Percentiles rank a stretch among this genome's conserved stretches.
These are phyloP conservation scores for Thamnaconus septentrionalis DNA, from an alignment of 2,113 vertebrate species.

Conservation along the genomic window DNA sequence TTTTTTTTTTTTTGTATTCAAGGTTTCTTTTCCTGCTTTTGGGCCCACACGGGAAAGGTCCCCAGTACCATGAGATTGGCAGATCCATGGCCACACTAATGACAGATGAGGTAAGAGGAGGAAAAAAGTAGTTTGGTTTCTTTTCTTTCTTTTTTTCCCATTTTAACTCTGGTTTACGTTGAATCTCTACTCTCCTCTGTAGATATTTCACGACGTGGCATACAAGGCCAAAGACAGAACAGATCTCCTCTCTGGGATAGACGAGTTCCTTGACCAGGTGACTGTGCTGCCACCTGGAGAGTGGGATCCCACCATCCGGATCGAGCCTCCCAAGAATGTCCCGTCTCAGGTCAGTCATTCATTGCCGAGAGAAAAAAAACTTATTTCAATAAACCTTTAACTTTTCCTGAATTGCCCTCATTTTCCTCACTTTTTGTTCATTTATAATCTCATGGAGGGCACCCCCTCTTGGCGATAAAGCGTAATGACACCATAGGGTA, in stretches of 20 bases:
- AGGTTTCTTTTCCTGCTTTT: slow-evolving; percentile 93
- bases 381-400: not conserved
- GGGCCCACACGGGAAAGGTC: slow-evolving; percentile 91
- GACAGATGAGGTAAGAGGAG: slow-evolving; percentile 88
- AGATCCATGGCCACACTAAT: slow-evolving; percentile 95
- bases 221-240: slow-evolving; percentile 96
- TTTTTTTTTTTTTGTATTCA: slow-evolving; percentile 17
- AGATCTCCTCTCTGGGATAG: slow-evolving; percentile 92
- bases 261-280: slow-evolving; percentile 96
- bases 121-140: not conserved
- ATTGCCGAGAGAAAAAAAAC: no score
- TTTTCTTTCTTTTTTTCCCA: no score
- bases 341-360: slow-evolving; percentile 88
- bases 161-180: no score
- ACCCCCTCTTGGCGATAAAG: no score
- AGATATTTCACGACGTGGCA: slow-evolving; percentile 97
- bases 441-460: not conserved
- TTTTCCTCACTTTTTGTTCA: not conserved
- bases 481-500: not conserved
- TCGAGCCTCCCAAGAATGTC: slow-evolving; percentile 94
- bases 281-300: slow-evolving; percentile 94
- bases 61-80: slow-evolving; percentile 95
- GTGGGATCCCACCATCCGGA: slow-evolving; percentile 96
- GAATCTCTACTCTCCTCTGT: not conserved
- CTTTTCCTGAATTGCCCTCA: not conserved